Evolutionary conservation across 2,797 vertebrate genomes (phyloP).

Genomic region (Oryzias dopingdopingensis): DNA sequence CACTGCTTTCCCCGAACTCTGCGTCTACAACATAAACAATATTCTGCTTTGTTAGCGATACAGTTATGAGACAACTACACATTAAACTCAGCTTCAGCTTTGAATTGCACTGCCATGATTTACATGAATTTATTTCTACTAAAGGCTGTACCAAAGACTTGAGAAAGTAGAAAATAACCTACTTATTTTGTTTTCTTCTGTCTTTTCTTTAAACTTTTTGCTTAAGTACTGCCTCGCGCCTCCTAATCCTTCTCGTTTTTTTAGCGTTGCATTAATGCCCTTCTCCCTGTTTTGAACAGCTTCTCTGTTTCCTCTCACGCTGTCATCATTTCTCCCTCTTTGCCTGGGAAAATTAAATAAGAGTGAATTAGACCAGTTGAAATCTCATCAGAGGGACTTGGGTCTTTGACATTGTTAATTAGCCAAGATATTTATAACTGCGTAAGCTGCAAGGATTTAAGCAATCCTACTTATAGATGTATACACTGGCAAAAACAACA

Average conservation of each 20-base stretch:
- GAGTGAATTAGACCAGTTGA: slow-evolving; percentile 35
- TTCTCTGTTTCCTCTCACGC: not conserved
- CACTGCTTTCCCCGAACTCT: slow-evolving; percentile 19
- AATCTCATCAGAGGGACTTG: slow-evolving; percentile 47
- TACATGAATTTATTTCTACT: not conserved
- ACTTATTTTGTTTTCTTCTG: not conserved
- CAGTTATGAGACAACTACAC: not conserved
- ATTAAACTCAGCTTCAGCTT: not conserved
- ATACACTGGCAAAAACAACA: not conserved
- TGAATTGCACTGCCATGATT: not conserved
- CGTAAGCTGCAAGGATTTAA: slow-evolving; percentile 32
- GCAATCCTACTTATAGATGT: slow-evolving; percentile 19
- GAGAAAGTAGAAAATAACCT: not conserved
- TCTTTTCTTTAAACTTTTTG: slow-evolving; percentile 1
- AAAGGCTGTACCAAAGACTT: not conserved
- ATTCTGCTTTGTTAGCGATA: not conserved
- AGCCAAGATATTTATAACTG: slow-evolving; percentile 54
- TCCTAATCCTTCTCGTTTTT: slow-evolving; percentile 3
- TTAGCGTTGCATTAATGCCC: not conserved
- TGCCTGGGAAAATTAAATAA: slow-evolving; percentile 50
- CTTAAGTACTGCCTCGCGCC: not conserved
- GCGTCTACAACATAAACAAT: slow-evolving; percentile 13
- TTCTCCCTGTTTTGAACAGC: not conserved
- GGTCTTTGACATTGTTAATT: slow-evolving; percentile 60
- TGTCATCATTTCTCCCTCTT: slow-evolving; percentile 22